Evolutionary conservation across 2,888 invertebrate genomes (phyloP), one percentile per base, ranked within the genome.

Genomic region (Linnaemya tessellans): DNA sequence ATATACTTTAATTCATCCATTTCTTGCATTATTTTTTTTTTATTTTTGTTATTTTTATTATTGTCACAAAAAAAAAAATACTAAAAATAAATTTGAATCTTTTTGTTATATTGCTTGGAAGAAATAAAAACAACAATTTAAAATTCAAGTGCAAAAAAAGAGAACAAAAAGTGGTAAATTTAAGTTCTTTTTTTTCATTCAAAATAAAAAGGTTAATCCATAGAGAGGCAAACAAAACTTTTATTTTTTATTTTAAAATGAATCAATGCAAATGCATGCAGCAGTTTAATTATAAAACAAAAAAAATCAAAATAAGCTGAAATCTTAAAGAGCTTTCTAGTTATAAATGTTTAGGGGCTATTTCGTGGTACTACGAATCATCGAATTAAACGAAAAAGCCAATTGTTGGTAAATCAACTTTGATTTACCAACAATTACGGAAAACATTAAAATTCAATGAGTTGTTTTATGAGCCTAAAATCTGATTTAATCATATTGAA

Each of bases 201-300:
- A 30, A 30, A 10, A 18, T 73, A 80, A 86, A 70, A 73, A 68
- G 64, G 54, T 81, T 86, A 86, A 87, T 85, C 84, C 79, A 25
- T 56, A 1, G 67, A 70, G 77, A 62, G 68, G 49, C 22, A 56
- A 11, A 56, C 22, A 35, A n/a, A 35, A 9, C n/a, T 18, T 58
- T 0, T 25, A 1, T 58, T 25, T n/a, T 58, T 15, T 1, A n/a
- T 58, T 35, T 58, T 9, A 81, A 84, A 70, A 79, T 80, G 80
- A 84, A 87, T 86, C 86, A 79, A 41, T 62, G 2, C 54, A 77
- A 73, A 67, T 67, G 30, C 35, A 43, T 25, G 15, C 60, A 41
- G 1, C n/a, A n/a, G 35, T 15, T 35, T 58, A 35, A 35, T 56
- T 56, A 56, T 56, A 10, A n/a, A n/a, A 7, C 8, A 8, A 30